Percentiles rank a stretch among this genome's conserved stretches.
Conservation (phyloP, 2,113 vertebrate species). For the Lophotis ruficrista region DNA sequence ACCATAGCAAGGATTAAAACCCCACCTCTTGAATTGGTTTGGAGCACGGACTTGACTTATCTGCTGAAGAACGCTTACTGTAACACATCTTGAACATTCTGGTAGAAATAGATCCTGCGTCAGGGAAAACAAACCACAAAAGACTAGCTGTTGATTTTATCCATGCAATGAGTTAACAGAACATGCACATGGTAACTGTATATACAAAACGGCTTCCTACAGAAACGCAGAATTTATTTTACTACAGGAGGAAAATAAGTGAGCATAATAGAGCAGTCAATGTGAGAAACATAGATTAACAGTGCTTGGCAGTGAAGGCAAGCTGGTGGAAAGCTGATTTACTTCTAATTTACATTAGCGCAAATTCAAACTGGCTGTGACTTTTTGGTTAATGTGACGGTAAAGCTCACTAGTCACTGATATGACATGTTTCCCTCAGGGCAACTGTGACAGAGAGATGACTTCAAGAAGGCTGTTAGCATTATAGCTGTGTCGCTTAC, state of each 20-base stretch:
- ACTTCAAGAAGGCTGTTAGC: constrained; percentile 24
- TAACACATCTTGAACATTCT: not conserved
- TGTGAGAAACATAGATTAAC: not conserved
- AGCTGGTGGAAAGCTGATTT: not conserved
- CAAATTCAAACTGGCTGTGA: not conserved
- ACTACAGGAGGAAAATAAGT: not conserved
- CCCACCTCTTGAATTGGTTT: not conserved
- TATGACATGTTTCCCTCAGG: not conserved
- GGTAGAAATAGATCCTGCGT: not conserved
- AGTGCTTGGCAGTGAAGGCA: not conserved
- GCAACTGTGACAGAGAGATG: not conserved
- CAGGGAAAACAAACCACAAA: not conserved
- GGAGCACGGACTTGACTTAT: not conserved
- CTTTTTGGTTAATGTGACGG: not conserved
- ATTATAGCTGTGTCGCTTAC: not conserved
- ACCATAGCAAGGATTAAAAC: not conserved
- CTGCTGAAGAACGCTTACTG: not conserved
- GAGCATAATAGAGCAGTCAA: not conserved
- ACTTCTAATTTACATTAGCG: not conserved
- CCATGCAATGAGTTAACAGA: not conserved
- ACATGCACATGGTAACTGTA: not conserved
- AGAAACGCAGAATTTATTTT: not conserved
- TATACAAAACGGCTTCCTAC: not conserved
- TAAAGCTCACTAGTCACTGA: not conserved
- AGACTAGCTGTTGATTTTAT: not conserved